Conservation (phyloP, 2,797 vertebrate genomes). For the Mionectes olivaceus region DNA sequence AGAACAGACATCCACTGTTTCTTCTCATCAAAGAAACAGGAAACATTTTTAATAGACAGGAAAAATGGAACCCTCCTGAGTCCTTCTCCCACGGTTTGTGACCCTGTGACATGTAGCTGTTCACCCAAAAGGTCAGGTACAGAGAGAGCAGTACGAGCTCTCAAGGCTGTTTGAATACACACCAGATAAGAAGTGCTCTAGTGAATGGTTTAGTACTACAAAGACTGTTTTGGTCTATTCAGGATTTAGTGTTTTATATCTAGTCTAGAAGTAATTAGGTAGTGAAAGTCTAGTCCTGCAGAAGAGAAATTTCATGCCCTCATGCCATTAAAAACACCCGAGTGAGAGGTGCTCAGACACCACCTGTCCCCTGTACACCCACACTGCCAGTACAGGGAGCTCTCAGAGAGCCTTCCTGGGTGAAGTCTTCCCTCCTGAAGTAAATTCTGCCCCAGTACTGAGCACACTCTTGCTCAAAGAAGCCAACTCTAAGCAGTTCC, state of each 20-base stretch:
- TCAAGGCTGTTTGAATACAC: not conserved
- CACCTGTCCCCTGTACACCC: not conserved
- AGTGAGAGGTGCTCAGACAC: not conserved
- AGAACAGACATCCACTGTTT: not conserved
- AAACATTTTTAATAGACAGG: not conserved
- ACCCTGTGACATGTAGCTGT: not conserved
- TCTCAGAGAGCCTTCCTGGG: not conserved
- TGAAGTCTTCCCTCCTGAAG: not conserved
- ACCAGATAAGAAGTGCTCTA: not conserved
- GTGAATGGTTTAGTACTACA: not conserved
- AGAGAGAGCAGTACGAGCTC: not conserved
- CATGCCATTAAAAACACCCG: not conserved
- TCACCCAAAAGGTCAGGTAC: not conserved
- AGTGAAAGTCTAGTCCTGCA: not conserved
- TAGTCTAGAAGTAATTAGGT: not conserved
- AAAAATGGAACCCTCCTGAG: fast-evolving
- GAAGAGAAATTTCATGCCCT: not conserved
- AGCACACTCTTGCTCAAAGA: not conserved
- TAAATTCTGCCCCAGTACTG: not conserved
- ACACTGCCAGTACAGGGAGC: not conserved
- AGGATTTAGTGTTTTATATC: not conserved
- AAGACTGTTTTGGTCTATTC: not conserved
- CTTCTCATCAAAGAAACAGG: not conserved
- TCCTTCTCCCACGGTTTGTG: not conserved
- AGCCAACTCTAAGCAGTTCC: not conserved